Base-by-base conservation (phyloP, 2,113 vertebrate species). In the Vidua chalybeata region DNA sequence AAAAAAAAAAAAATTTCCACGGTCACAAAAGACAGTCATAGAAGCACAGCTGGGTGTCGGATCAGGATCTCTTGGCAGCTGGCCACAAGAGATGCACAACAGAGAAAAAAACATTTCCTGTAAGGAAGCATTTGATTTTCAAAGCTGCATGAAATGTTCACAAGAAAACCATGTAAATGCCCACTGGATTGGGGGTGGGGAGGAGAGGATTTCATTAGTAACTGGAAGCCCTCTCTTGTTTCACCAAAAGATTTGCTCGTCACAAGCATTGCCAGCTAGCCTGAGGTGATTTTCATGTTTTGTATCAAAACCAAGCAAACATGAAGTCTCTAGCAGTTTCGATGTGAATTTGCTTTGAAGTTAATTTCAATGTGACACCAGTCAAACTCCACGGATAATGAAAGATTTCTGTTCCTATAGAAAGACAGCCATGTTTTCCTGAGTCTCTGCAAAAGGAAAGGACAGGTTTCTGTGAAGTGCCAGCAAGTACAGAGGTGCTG, bases 41-140 rank as follows among this genome's bases (percentile, higher is more conserved):
- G 93, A 79, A 76, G 89, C 93, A 94, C 81, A 96, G 94, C 81
- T 93, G 90, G 92, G 82, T 94, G 92, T 90, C 11, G 2, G 93
- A 86, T 85, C 90, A 96, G 87, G 78, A 91, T 75, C 82, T 86
- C 55, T 48, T 84, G 85, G 93, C 85, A 93, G 93, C 41, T 22
- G 26, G 79, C 79, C 90, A 93, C 64, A 87, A 72, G 87, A 93
- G 89, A 95, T 88, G 88, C 80, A 90, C 87, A 95, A 71, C 72
- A 67, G 84, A 92, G 82, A 59, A 86, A 91, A 91, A 96, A 91
- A 87, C 43, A 81, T 71, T 95, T 96, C 95, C 95, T 86, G 83
- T 92, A 92, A 96, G 93, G 94, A 96, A 97, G 85, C 63, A 71
- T 94, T 96, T 90, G 92, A 94, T 94, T 96, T 94, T 96, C 95